Conservation (phyloP, 2,113 vertebrate species). For the Jacana jacana region DNA sequence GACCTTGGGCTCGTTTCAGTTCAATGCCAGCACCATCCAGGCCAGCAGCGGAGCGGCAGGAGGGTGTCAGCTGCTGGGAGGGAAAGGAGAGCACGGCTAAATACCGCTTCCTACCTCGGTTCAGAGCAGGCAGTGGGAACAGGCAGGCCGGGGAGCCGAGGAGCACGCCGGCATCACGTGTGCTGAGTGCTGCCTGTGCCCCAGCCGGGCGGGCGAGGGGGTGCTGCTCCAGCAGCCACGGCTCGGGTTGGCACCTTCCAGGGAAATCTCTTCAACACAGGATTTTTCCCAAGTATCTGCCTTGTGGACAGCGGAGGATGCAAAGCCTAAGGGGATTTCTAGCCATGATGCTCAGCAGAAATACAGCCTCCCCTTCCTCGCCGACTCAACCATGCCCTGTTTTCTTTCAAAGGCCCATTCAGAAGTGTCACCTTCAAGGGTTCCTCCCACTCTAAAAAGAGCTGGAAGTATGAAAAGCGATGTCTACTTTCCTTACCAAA, state of each 20-base stretch:
- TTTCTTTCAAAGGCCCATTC: neutral
- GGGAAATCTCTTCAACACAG: neutral
- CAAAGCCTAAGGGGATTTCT: neutral
- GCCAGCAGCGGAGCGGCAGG: neutral
- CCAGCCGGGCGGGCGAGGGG: neutral
- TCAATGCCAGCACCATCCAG: neutral
- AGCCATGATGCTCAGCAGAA: neutral
- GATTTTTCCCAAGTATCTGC: neutral
- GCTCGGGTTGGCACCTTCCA: neutral
- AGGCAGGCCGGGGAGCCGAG: neutral
- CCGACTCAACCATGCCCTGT: too few species aligned
- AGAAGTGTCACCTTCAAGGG: neutral
- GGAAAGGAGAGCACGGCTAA: too few species aligned
- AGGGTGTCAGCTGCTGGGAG: accelerated
- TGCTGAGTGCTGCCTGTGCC: neutral
- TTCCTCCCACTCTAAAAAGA: neutral
- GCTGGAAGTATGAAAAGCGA: neutral
- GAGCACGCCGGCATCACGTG: accelerated
- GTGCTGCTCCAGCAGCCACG: neutral
- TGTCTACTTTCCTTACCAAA: neutral
- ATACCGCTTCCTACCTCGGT: neutral
- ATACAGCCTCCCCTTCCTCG: neutral
- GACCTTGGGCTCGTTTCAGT: neutral
- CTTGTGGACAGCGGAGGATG: accelerated
- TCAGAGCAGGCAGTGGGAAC: accelerated